Base-by-base conservation (phyloP, 2,113 vertebrate genomes). In the Planiliza haematocheilus region DNA sequence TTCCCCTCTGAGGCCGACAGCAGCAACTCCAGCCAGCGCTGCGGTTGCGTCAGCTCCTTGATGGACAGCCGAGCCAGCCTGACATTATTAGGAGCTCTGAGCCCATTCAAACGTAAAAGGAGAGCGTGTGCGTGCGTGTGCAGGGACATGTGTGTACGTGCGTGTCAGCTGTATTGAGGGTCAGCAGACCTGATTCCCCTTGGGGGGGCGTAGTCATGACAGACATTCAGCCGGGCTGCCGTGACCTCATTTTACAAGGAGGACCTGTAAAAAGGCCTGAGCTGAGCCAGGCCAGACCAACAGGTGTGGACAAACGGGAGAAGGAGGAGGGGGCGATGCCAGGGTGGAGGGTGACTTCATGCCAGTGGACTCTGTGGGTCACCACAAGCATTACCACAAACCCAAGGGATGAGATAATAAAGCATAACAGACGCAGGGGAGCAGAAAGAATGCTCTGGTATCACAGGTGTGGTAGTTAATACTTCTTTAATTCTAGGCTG, bases 231-330 rank as follows among this genome's bases (percentile, higher is more conserved):
- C 80, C 67, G 46, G 73, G n/a, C 74, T 24, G 67, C 74, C 5
- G 64, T 92, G 88, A 92, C 88, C 85, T 91, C 89, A 89, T 83
- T 89, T 82, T 50, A 88, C 67, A 84, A 86, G 86, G 70, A 77
- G 79, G 64, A 83, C 62, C 73, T 43, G 74, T 79, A 66, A 78
- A 79, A 76, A 56, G 39, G 70, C 18, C 55, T 13, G 12, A 58
- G 61, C 62, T 17, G 52, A 68, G 70, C 86, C 67, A 4, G 71
- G 74, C 68, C 67, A 58, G 76, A 77, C 72, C 68, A 61, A 90
- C 88, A 91, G 91, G 84, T 90, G 91, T 62, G 70, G 65, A 18
- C 16, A 16, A 60, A 67, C 17, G 36, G 20, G 13, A 10, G 30
- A 21, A 13, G 8, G 10, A 3, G 21, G 12, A 45, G 36, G 21